These are phyloP conservation scores for Pasiphila rectangulata DNA, from an alignment of 2,888 invertebrate species.

Conservation along the genomic window DNA sequence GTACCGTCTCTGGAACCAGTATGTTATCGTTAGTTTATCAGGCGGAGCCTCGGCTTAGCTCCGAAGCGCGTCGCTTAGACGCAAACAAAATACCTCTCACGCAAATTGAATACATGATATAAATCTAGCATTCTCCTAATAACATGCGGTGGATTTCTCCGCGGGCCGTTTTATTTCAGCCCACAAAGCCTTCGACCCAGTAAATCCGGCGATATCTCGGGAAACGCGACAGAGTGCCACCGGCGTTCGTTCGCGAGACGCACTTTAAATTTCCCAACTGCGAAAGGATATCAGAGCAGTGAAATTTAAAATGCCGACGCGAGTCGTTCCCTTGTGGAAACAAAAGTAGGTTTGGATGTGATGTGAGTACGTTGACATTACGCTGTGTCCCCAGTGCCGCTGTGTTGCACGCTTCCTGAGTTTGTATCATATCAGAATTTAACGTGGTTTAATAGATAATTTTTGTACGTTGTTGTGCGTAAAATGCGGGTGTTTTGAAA, in stretches of 20 bases:
- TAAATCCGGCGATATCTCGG: constrained; percentile 75
- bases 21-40: constrained; percentile 45
- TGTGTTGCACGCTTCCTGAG: constrained; percentile 10
- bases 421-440: constrained; percentile 4
- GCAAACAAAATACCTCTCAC: constrained; percentile 68
- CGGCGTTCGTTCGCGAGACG: constrained; percentile 64
- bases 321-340: constrained; percentile 49
- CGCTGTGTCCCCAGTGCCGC: constrained; percentile 19
- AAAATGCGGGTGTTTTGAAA: too few relatives aligned
- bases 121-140: constrained; percentile 72
- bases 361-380: constrained; percentile 28
- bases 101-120: constrained; percentile 77
- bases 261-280: constrained; percentile 69
- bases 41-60: constrained; percentile 45
- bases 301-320: constrained; percentile 66
- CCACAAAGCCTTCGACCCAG: constrained; percentile 73
- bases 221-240: constrained; percentile 70
- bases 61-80: constrained; percentile 43
- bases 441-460: neutral
- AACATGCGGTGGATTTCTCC: constrained; percentile 73
- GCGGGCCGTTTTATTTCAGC: constrained; percentile 74
- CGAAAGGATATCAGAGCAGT: constrained; percentile 61
- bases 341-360: constrained; percentile 45
- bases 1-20: too few relatives aligned
- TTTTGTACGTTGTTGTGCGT: neutral